phyloP scores from a whole-genome alignment of 1,140 invertebrate species.

The Thalassaphorura encarpata region DNA sequence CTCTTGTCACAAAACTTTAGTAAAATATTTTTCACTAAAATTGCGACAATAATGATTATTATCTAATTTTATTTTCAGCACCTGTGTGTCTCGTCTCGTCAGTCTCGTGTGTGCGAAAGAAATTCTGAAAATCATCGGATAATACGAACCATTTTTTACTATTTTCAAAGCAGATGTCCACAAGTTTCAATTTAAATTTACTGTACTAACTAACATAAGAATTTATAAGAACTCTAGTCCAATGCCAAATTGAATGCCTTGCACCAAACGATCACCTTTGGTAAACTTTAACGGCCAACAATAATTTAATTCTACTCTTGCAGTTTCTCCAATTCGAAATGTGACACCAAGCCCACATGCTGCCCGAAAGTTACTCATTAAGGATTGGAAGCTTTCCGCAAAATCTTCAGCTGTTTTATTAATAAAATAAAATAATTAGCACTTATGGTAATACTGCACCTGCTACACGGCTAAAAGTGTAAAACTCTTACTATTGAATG shows the following conservation, averaged over 20 bases:
- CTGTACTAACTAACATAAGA: too few relatives aligned
- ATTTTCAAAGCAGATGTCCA: too few relatives aligned
- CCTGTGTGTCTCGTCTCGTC: too few relatives aligned
- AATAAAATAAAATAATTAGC: slow-evolving; percentile 5
- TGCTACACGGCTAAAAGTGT: slow-evolving; percentile 20
- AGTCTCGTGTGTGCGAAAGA: too few relatives aligned
- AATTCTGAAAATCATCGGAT: too few relatives aligned
- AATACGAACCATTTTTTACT: too few relatives aligned
- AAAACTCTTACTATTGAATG: slow-evolving; percentile 39
- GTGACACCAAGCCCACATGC: slow-evolving; percentile 64
- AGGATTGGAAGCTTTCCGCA: slow-evolving; percentile 32
- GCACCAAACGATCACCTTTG: slow-evolving; percentile 44
- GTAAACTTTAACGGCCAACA: slow-evolving; percentile 52
- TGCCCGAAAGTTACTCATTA: slow-evolving; percentile 40
- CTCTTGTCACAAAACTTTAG: too few relatives aligned
- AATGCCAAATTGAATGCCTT: slow-evolving; percentile 59
- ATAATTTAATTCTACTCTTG: slow-evolving; percentile 78
- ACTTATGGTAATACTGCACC: slow-evolving; percentile 10
- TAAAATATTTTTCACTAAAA: too few relatives aligned
- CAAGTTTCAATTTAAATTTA: too few relatives aligned
- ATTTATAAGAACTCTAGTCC: slow-evolving; percentile 56
- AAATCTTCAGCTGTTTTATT: slow-evolving; percentile 34
- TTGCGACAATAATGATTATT: too few relatives aligned
- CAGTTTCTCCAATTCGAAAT: slow-evolving; percentile 60
- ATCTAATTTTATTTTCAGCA: too few relatives aligned